A percentile compares a stretch with the other conserved stretches of the same genome.
Evolutionary conservation across 1,140 invertebrate species (phyloP).

Genomic region (Macrobrachium rosenbergii): DNA sequence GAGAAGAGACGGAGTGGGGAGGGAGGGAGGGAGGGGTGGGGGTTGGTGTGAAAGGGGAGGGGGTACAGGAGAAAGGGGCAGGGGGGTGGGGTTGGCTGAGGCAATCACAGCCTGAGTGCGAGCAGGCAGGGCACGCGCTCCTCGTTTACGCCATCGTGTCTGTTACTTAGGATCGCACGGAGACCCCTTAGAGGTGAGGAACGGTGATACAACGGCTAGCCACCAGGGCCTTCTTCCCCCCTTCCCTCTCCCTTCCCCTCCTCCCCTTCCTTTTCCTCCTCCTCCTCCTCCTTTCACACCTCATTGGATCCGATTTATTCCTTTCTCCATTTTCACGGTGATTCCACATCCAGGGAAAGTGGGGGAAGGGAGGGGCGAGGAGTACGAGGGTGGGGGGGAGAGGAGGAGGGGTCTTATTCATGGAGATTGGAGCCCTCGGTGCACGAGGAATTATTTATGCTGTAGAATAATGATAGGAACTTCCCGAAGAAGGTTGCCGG

Average conservation of each 20-base stretch:
- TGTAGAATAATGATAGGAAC: no score
- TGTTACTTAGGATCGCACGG: conserved; percentile 57
- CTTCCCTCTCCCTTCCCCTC: neutral
- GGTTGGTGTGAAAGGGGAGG: neutral
- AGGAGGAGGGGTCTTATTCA: neutral
- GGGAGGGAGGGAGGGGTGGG: neutral
- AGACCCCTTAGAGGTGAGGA: conserved; percentile 52
- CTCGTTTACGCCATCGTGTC: conserved; percentile 50
- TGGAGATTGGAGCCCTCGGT: no score
- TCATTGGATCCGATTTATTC: conserved; percentile 39
- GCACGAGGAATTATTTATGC: no score
- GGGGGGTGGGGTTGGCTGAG: conserved; percentile 3
- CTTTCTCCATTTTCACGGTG: conserved; percentile 36
- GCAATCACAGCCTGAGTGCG: conserved; percentile 32
- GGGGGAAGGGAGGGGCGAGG: neutral
- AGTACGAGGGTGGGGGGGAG: neutral
- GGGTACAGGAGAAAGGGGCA: neutral
- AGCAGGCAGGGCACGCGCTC: conserved; percentile 51
- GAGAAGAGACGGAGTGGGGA: conserved; percentile 1
- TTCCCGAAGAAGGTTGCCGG: no score
- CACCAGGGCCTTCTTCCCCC: neutral
- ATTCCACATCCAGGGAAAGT: conserved; percentile 15
- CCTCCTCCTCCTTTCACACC: conserved; percentile 13
- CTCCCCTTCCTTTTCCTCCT: neutral
- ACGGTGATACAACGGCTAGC: conserved; percentile 44